Evolutionary conservation across 1,140 invertebrate species (phyloP), one percentile per base, ranked within the genome.

Genomic region (Hydropsyche tenuis): DNA sequence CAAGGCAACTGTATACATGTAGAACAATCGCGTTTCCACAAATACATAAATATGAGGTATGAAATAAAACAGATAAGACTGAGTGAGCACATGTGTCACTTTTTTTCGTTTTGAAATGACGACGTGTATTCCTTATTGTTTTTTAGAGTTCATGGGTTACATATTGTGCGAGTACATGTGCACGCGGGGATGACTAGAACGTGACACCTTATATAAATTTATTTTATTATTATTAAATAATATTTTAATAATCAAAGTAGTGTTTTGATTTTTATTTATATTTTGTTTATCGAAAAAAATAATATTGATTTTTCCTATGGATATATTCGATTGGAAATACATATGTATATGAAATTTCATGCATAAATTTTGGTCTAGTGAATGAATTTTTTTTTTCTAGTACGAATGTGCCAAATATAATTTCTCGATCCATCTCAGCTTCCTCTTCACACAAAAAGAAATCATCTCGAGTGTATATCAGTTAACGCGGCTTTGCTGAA

Each of bases 71-170:
- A 56, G 27, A 56, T 56, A 37, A 42, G 46, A 70, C 27, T 70
- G 14, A 6, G n/a, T 56, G 20, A 37, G 48, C 68, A 70, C 68
- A 70, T 70, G 68, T 70, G 68, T 56, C 25, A 30, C 18, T 25
- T 56, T 42, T 56, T 70, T 23, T 48, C 20, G 20, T 65, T 25
- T 65, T 30, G 9, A 14, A 27, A 27, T n/a, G 63, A 66, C 56
- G 12, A 66, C 63, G 42, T 66, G 37, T 46, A 45, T 66, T 68
- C 16, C 65, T 68, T 30, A 70, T 70, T 70, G 68, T 70, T 70
- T 70, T 69, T 70, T 70, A 70, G 11, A 70, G 51, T 37, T 56
- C 68, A 70, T 56, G 68, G 68, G 48, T 70, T 70, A 70, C 68
- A 70, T 45, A 70, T 70, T 70, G 25, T 68, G 23, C 45, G 18